A percentile compares a stretch with the other conserved stretches of the same genome.
Conservation (phyloP, 2,797 vertebrate species). For the Galaxias olidus region DNA sequence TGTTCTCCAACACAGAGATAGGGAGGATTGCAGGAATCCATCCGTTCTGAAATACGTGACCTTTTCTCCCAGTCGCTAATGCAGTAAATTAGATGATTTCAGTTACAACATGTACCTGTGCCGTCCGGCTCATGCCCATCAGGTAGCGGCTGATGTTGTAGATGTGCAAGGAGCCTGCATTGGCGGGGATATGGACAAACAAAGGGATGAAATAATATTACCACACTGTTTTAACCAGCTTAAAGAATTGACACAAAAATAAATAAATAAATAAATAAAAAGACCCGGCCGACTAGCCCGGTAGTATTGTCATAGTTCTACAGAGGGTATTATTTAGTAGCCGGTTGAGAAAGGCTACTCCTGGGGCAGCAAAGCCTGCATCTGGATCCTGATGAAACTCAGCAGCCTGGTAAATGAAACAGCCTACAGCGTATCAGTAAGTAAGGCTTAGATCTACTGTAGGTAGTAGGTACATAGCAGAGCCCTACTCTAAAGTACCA, state of each 20-base stretch:
- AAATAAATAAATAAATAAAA: too few species aligned
- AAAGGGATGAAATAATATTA: background rate
- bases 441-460: background rate
- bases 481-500: slow-evolving; percentile 68
- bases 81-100: background rate
- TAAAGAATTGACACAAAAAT: background rate
- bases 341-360: too few species aligned
- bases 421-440: background rate
- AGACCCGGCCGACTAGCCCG: too few species aligned
- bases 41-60: too few species aligned
- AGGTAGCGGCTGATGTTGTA: slow-evolving; percentile 91
- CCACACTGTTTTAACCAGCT: background rate
- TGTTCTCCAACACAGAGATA: too few species aligned
- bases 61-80: too few species aligned
- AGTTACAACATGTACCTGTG: slow-evolving; percentile 77
- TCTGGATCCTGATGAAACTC: too few species aligned
- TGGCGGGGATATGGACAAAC: slow-evolving; percentile 12
- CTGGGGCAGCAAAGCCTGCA: too few species aligned
- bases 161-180: slow-evolving; percentile 85
- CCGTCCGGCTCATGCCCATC: slow-evolving; percentile 82
- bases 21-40: too few species aligned
- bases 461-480: background rate
- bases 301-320: too few species aligned
- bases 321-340: too few species aligned
- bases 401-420: background rate